Evolutionary conservation across 2,888 invertebrate genomes (phyloP).

Genomic region (Zaprionus bogoriensis): DNA sequence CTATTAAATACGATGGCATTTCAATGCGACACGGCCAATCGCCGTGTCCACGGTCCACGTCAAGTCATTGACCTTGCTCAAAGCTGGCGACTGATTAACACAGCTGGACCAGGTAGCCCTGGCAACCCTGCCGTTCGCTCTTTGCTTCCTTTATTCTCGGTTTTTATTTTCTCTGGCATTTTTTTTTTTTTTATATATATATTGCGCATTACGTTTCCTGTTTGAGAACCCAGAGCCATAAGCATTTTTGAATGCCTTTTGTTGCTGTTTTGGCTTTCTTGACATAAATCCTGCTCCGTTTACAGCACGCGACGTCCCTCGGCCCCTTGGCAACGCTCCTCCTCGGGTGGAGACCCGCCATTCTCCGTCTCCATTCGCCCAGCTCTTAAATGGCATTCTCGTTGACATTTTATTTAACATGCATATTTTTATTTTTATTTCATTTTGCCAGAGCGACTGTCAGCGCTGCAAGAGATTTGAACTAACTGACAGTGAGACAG

Average conservation of each 20-base stretch:
- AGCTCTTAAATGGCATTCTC: conserved; percentile 63
- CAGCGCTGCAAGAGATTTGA: conserved; percentile 64
- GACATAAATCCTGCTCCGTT: conserved; percentile 74
- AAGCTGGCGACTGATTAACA: conserved; percentile 24
- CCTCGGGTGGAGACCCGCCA: too few species aligned
- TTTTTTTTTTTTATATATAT: background rate
- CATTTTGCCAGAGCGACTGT: conserved; percentile 62
- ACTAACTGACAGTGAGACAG: conserved; percentile 53
- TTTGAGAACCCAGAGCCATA: conserved; percentile 31
- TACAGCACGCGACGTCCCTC: conserved; percentile 43
- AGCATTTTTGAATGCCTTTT: conserved; percentile 56
- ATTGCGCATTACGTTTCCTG: conserved; percentile 34
- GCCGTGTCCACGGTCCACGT: background rate
- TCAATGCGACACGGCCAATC: background rate
- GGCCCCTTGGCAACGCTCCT: background rate
- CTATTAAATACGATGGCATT: background rate
- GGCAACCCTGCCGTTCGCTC: background rate
- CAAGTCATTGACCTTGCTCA: conserved; percentile 24
- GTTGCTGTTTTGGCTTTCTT: conserved; percentile 63
- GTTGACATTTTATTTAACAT: conserved; percentile 74
- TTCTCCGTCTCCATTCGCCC: background rate
- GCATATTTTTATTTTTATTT: conserved; percentile 56
- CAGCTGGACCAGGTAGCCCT: conserved; percentile 11
- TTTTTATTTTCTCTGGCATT: background rate
- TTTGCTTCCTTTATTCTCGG: background rate